Evolutionary conservation across 2,113 vertebrate species (phyloP), one percentile per base, ranked within the genome.

Genomic region (Oncorhynchus mykiss): DNA sequence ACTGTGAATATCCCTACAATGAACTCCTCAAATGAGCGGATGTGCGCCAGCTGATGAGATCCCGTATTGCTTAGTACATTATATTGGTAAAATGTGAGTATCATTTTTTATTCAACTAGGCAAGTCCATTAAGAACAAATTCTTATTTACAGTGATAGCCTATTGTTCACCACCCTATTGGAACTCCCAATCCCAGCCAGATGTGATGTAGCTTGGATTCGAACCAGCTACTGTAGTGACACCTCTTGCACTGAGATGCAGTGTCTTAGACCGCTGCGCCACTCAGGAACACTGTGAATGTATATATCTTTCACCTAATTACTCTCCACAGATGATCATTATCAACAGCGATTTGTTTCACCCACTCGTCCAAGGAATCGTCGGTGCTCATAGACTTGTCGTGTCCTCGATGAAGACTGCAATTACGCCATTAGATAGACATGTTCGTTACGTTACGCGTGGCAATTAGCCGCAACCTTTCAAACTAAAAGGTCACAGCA

Each of bases 241-340:
- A 0, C 34, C 34, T 34, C 34, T 34, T 34, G 34, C 34, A 34
- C 34, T 34, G 1, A 34, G 6, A 34, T 34, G 34, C 34, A 34
- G 34, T 34, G 34, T 34, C 34, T 8, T 34, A 34, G 34, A 34
- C 34, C 6, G 5, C 34, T 34, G 34, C 1, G 1, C 34, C 34
- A 34, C 34, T 34, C 6, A 7, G 34, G 34, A 34, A 2, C 34
- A 7, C 34, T 34, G 34, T 34, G 7, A 68, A 68, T 59, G 39
- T 51, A 68, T 51, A 83, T 39, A 9, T 87, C 82, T 88, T 82
- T 83, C 80, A 82, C 77, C 84, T 91, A 92, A 91, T 91, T 90
- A 87, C 86, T 88, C 82, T 78, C 89, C 90, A 91, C 89, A 88
- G 89, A 89, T 78, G 86, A 91, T 90, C 90, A 92, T 91, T 89